A percentile compares a stretch with the other conserved stretches of the same genome.
These are phyloP conservation scores for Rallus crepitans DNA, from an alignment of 2,797 vertebrate species.

Conservation along the genomic window DNA sequence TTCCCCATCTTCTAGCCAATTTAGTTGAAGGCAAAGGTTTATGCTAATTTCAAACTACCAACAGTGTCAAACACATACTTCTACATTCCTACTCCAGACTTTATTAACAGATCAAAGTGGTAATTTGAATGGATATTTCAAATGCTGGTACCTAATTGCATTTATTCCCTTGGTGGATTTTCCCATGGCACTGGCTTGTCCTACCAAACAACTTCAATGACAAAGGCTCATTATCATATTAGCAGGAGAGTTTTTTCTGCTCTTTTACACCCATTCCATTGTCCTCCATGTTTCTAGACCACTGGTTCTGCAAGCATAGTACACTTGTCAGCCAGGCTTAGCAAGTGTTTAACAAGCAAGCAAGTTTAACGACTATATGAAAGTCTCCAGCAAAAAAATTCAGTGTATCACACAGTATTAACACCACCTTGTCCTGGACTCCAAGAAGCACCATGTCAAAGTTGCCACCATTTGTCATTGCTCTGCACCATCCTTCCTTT, in stretches of 20 bases:
- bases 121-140: neutral
- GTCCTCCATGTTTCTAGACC: neutral
- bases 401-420: neutral
- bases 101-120: neutral
- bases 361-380: neutral
- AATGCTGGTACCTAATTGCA: neutral
- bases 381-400: neutral
- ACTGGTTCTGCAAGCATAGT: neutral
- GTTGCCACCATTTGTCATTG: neutral
- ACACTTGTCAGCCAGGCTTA: neutral
- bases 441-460: neutral
- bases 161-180: neutral
- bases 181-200: neutral
- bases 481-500: neutral
- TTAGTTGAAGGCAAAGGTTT: neutral
- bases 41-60: neutral
- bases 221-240: neutral
- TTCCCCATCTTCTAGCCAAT: neutral
- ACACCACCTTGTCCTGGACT: neutral
- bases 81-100: neutral
- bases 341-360: neutral
- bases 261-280: slow-evolving; percentile 4
- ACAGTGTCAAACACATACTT: neutral
- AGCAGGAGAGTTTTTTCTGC: neutral
- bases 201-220: neutral